Evolutionary conservation across 2,888 invertebrate species (phyloP).

Genomic region (Pogonocherus hispidulus): DNA sequence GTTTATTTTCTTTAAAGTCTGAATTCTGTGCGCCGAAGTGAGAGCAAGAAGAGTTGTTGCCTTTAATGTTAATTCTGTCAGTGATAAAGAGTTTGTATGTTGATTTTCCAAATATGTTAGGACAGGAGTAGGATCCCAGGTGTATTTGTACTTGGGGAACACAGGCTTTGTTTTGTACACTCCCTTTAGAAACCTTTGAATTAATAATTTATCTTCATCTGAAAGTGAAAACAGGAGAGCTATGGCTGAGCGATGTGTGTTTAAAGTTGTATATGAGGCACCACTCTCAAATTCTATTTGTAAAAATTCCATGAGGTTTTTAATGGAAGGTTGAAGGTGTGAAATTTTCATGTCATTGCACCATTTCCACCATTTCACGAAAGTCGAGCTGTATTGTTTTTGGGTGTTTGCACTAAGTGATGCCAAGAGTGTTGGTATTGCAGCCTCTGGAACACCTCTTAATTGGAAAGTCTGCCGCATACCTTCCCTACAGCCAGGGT

Average conservation of each 20-base stretch:
- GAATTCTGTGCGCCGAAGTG: not conserved
- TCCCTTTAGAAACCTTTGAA: not conserved
- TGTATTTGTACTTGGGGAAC: not conserved
- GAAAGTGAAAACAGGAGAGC: not conserved
- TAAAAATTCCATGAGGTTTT: not conserved
- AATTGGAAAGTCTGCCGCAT: not conserved
- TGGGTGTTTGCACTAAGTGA: not conserved
- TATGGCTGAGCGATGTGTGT: constrained; percentile 3
- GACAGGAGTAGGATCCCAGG: not conserved
- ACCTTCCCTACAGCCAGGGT: not conserved
- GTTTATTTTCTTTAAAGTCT: not conserved
- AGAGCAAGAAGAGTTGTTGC: not conserved
- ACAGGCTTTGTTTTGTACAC: not conserved
- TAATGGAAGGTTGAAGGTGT: not conserved
- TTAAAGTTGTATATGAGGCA: not conserved
- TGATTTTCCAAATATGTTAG: not conserved
- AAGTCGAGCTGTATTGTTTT: constrained; percentile 9
- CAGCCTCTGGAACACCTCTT: not conserved
- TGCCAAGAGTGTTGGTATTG: not conserved
- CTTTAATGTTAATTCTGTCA: not conserved
- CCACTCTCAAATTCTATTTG: not conserved
- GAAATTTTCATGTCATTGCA: not conserved
- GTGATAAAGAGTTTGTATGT: not conserved
- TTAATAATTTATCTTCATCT: not conserved
- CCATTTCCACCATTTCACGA: constrained; percentile 2